Evolutionary conservation across 2,113 vertebrate genomes (phyloP), one percentile per base, ranked within the genome.

Genomic region (Ophthalmolycus amberensis): DNA sequence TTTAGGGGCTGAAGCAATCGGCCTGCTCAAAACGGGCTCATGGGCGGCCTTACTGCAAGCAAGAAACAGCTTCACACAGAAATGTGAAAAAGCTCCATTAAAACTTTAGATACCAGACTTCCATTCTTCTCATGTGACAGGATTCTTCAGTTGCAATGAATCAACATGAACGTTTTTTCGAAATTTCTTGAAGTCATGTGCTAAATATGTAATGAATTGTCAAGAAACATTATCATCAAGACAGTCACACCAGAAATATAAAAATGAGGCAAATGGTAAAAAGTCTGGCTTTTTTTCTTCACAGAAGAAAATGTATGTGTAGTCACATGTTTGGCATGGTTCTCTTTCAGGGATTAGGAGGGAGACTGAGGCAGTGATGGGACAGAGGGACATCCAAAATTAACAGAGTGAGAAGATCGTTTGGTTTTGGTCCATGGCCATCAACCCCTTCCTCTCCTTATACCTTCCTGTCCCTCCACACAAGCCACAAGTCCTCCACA

Each of bases 301-400:
- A 7, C 8, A 3, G 25, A 4, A 9, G 40, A 27, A 58, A 27
- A 20, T 34, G 18, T 20, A n/a, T 71, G 50, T 40, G 40, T 62
- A 22, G 32, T 78, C 25, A 12, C 2, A 29, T 5, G 34, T 67
- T 37, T 58, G 64, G 15, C 7, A 42, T 20, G 48, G 44, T 59
- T n/a, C 32, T 77, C 18, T n/a, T 12, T 44, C 60, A 25, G 54
- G 20, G 25, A 59, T 80, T n/a, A 68, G 25, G 32, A 59, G 29
- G 40, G 58, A 56, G 62, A 56, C 64, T 15, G 56, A 83, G 11
- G 38, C 11, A 54, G 38, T 15, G n/a, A 42, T 29, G 25, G 38
- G 27, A 44, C 10, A 48, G n/a, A 66, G 60, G 40, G 25, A 64
- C 22, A 48, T 78, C 14, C 37, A 80, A 46, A 50, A 58, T 68